Evolutionary conservation across 2,888 invertebrate species (phyloP).

Genomic region (Tinea pellionella): DNA sequence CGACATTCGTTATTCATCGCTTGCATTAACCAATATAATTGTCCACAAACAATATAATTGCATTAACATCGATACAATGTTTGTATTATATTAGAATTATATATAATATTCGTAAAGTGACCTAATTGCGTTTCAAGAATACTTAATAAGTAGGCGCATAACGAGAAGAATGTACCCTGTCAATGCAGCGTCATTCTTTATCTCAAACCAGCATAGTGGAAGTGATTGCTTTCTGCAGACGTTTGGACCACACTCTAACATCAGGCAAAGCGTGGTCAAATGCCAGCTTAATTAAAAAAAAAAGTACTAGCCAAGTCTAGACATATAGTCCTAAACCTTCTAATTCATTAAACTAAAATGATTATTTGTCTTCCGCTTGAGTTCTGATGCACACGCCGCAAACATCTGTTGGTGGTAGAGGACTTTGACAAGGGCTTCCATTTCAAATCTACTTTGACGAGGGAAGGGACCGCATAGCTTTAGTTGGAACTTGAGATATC

Average conservation of each 20-base stretch:
- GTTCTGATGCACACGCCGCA: not conserved
- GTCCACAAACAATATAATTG: not conserved
- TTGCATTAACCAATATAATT: too few relatives aligned
- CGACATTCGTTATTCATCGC: not conserved
- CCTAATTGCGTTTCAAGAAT: too few relatives aligned
- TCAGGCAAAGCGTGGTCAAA: too few relatives aligned
- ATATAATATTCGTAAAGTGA: too few relatives aligned
- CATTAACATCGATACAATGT: not conserved
- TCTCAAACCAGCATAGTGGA: too few relatives aligned
- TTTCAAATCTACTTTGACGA: conserved; percentile 24
- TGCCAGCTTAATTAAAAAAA: too few relatives aligned
- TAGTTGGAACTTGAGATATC: not conserved
- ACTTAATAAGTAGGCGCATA: too few relatives aligned
- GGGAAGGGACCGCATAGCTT: conserved; percentile 17
- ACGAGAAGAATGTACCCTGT: too few relatives aligned
- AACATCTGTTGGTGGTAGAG: conserved; percentile 14
- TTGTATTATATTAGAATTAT: too few relatives aligned
- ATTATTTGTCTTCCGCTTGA: not conserved
- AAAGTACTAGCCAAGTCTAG: not conserved
- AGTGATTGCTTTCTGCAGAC: too few relatives aligned
- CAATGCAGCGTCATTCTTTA: too few relatives aligned
- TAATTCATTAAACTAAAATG: not conserved
- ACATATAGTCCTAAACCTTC: not conserved
- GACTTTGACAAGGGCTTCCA: conserved; percentile 27
- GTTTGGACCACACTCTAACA: too few relatives aligned